Evolutionary conservation across 2,113 vertebrate genomes (phyloP).

Genomic region (Chauna torquata): DNA sequence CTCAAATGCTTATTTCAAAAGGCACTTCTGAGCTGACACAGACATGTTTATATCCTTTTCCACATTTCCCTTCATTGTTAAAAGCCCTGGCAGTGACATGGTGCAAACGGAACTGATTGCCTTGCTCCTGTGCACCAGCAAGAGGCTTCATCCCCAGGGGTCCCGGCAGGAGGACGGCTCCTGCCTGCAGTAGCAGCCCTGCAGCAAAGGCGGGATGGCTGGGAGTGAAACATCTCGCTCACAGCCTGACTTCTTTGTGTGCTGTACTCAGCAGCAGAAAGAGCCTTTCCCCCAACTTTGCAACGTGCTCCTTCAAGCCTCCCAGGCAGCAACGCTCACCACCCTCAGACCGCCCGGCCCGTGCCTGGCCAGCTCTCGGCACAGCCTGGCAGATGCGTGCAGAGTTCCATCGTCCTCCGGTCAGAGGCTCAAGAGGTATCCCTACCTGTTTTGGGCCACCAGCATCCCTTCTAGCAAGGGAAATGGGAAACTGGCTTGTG

Average conservation of each 20-base stretch:
- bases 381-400: neutral
- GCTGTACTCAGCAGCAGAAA: neutral
- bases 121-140: neutral
- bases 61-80: neutral
- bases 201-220: neutral
- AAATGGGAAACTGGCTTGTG: accelerated
- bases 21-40: neutral
- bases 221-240: neutral
- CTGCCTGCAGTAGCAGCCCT: neutral
- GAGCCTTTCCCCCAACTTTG: neutral
- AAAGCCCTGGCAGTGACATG: neutral
- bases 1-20: neutral
- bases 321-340: neutral
- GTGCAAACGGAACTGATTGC: neutral
- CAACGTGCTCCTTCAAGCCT: neutral
- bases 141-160: accelerated
- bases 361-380: neutral
- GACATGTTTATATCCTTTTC: neutral
- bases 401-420: neutral
- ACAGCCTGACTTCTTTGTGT: neutral
- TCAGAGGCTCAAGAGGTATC: neutral
- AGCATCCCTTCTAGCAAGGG: neutral
- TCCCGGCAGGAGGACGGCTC: neutral
- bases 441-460: neutral
- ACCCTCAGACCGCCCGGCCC: neutral